Evolutionary conservation across 2,888 invertebrate species (phyloP).

Genomic region (Cancer borealis): DNA sequence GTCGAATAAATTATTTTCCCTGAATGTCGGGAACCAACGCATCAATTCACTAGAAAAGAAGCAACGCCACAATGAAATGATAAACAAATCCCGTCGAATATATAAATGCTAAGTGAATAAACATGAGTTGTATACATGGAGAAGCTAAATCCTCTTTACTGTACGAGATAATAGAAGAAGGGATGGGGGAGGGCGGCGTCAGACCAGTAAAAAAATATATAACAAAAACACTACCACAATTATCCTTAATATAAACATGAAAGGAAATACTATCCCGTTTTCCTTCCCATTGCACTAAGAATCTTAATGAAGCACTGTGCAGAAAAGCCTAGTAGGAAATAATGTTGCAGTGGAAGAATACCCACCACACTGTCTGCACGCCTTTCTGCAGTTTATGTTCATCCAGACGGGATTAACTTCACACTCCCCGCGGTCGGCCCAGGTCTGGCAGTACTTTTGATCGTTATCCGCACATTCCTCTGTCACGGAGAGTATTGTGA

Average conservation of each 20-base stretch:
- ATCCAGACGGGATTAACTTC: conserved; percentile 77
- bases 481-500: neutral
- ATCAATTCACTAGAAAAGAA: neutral
- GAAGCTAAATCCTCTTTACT: neutral
- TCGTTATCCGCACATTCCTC: conserved; percentile 73
- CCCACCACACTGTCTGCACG: conserved; percentile 77
- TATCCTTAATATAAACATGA: neutral
- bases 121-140: neutral
- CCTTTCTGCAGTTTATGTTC: conserved; percentile 76
- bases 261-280: neutral
- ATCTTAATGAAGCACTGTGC: no score
- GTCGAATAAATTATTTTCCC: neutral
- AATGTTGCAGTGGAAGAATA: neutral
- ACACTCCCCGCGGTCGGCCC: conserved; percentile 77
- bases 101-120: neutral
- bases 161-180: neutral
- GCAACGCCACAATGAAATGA: neutral
- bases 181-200: neutral
- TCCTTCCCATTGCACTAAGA: neutral
- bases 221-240: neutral
- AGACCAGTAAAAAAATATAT: neutral
- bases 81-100: neutral
- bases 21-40: neutral
- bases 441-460: conserved; percentile 74
- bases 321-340: neutral